These are phyloP conservation scores for Xestia sexstrigata DNA, from an alignment of 2,888 invertebrate genomes.

Conservation along the genomic window DNA sequence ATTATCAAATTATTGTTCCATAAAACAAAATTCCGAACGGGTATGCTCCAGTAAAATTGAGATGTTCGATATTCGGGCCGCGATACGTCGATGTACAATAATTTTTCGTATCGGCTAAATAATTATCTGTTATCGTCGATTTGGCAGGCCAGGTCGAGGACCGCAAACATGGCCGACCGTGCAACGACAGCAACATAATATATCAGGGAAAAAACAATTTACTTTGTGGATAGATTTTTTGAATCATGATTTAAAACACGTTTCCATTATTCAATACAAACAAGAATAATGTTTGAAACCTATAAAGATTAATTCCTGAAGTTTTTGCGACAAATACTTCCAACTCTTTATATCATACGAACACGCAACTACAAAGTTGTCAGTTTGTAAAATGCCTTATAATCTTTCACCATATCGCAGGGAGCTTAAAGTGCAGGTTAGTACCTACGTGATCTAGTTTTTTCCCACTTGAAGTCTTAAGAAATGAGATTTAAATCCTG, in stretches of 20 bases:
- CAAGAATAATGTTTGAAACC: slow-evolving; percentile 60
- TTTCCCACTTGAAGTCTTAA: slow-evolving; percentile 65
- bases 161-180: slow-evolving; percentile 82
- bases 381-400: slow-evolving; percentile 65
- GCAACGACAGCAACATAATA: slow-evolving; percentile 76
- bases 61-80: slow-evolving; percentile 82
- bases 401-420: slow-evolving; percentile 67
- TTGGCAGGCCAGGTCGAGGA: slow-evolving; percentile 82
- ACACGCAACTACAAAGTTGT: slow-evolving; percentile 59
- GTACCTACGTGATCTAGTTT: slow-evolving; percentile 71
- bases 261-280: slow-evolving; percentile 57
- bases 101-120: slow-evolving; percentile 87
- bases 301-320: slow-evolving; percentile 62
- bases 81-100: slow-evolving; percentile 83
- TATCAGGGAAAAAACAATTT: slow-evolving; percentile 42
- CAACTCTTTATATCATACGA: slow-evolving; percentile 54
- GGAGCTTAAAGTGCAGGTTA: slow-evolving; percentile 60
- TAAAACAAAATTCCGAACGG: slow-evolving; percentile 54
- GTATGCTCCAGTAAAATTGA: slow-evolving; percentile 79
- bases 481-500: slow-evolving; percentile 76
- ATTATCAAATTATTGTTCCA: slow-evolving; percentile 59
- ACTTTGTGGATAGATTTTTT: slow-evolving; percentile 52
- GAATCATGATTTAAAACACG: slow-evolving; percentile 49
- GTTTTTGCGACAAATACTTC: slow-evolving; percentile 63
- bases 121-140: slow-evolving; percentile 87